These are phyloP conservation scores for Calypte anna DNA, from an alignment of 2,113 vertebrate genomes.

Conservation along the genomic window DNA sequence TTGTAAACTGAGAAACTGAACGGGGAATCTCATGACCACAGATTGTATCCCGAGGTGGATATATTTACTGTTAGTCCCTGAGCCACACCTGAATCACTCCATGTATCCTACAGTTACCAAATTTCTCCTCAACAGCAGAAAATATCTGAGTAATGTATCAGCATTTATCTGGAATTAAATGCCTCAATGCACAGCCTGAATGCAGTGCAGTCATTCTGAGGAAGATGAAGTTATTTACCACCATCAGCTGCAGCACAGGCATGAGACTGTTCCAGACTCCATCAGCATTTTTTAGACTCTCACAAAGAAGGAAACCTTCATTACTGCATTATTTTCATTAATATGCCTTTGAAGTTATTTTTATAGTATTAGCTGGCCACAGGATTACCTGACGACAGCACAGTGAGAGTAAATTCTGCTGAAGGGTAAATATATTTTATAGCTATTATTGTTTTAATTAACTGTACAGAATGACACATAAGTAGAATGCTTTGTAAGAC, in stretches of 20 bases:
- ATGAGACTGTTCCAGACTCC: not conserved
- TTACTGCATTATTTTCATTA: not conserved
- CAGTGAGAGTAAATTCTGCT: slow-evolving; percentile 1
- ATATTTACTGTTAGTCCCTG: not conserved
- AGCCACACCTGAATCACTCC: not conserved
- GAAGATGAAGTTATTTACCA: not conserved
- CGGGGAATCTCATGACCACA: not conserved
- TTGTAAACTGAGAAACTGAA: not conserved
- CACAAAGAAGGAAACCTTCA: slow-evolving; percentile 13
- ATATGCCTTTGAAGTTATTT: slow-evolving; percentile 31
- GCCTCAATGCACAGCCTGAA: not conserved
- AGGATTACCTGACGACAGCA: slow-evolving; percentile 36
- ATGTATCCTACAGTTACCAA: rapidly evolving
- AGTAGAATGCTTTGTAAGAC: slow-evolving; percentile 50
- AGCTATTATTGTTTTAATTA: slow-evolving; percentile 66
- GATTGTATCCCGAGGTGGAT: not conserved
- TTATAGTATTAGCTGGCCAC: not conserved
- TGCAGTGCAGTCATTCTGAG: not conserved
- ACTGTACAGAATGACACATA: slow-evolving; percentile 29
- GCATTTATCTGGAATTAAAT: not conserved
- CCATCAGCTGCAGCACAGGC: not conserved
- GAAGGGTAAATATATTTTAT: slow-evolving; percentile 53
- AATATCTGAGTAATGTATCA: not conserved
- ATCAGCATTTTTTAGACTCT: slow-evolving; percentile 28
- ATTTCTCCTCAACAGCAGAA: not conserved